A percentile compares a stretch with the other conserved stretches of the same genome.
Evolutionary conservation across 2,888 invertebrate species (phyloP).

Genomic region (Erynnis tages): DNA sequence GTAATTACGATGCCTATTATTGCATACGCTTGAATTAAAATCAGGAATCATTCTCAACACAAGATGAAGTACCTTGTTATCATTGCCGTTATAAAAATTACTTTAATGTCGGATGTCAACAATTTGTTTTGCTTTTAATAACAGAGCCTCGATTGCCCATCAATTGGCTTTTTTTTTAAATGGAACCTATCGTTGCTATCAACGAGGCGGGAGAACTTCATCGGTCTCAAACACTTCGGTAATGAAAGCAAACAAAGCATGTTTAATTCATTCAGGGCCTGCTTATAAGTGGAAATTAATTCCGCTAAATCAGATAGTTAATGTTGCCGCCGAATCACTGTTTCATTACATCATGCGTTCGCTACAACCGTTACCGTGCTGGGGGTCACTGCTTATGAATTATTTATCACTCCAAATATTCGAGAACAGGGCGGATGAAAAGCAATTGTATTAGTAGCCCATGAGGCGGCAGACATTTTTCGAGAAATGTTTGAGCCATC

Average conservation of each 20-base stretch:
- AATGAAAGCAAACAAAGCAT: constrained; percentile 26
- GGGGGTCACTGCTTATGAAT: constrained; percentile 25
- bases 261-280: constrained; percentile 20
- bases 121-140: not conserved
- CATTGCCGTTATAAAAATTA: not conserved
- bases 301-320: constrained; percentile 21
- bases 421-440: constrained; percentile 13
- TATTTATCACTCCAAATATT: constrained; percentile 25
- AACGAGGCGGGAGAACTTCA: no score
- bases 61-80: not conserved
- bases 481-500: no score
- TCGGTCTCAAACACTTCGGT: constrained; percentile 1
- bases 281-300: constrained; percentile 27
- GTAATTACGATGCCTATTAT: constrained; percentile 2
- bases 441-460: constrained; percentile 22
- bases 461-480: no score
- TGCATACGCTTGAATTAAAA: constrained; percentile 3
- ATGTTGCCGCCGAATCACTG: constrained; percentile 18
- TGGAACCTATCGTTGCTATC: no score
- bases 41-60: not conserved
- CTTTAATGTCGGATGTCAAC: not conserved
- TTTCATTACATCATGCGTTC: constrained; percentile 34
- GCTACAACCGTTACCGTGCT: constrained; percentile 29
- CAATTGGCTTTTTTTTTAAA: no score
- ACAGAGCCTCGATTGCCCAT: no score